These are phyloP conservation scores for Eulemur albifrons DNA, from an alignment of 2,797 vertebrate genomes.

Conservation along the genomic window DNA sequence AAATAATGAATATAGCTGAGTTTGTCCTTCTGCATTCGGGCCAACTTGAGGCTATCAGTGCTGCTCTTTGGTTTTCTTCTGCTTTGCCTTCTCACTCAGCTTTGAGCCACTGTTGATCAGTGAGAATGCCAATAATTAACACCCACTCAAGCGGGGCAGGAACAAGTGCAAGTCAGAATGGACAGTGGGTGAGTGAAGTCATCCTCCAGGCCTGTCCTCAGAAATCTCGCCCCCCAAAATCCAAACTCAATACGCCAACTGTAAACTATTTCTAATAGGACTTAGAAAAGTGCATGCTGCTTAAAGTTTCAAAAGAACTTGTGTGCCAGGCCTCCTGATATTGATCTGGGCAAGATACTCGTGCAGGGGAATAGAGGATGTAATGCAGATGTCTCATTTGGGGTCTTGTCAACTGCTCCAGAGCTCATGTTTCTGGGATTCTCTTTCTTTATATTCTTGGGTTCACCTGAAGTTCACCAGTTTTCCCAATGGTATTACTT, in stretches of 20 bases:
- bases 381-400: conserved; percentile 29
- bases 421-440: conserved; percentile 74
- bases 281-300: conserved; percentile 73
- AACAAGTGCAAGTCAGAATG: not conserved
- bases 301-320: conserved; percentile 55
- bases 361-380: conserved; percentile 17
- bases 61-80: not conserved
- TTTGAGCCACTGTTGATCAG: not conserved
- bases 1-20: conserved; percentile 3
- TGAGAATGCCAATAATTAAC: not conserved
- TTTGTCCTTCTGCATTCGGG: not conserved
- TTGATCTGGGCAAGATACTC: not conserved
- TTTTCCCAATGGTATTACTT: conserved; percentile 69
- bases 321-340: conserved; percentile 26
- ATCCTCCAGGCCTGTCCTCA: conserved; percentile 64
- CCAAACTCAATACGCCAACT: conserved; percentile 67
- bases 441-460: conserved; percentile 71
- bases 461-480: conserved; percentile 78
- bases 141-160: not conserved
- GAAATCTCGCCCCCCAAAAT: conserved; percentile 57
- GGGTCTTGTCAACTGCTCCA: not conserved
- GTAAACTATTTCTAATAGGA: conserved; percentile 76
- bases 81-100: not conserved
- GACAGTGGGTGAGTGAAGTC: not conserved
- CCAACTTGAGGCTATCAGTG: not conserved